A percentile compares a stretch with the other conserved stretches of the same genome.
phyloP scores from a whole-genome alignment of 2,888 invertebrate genomes.

The Lasioglossum leucozonium region DNA sequence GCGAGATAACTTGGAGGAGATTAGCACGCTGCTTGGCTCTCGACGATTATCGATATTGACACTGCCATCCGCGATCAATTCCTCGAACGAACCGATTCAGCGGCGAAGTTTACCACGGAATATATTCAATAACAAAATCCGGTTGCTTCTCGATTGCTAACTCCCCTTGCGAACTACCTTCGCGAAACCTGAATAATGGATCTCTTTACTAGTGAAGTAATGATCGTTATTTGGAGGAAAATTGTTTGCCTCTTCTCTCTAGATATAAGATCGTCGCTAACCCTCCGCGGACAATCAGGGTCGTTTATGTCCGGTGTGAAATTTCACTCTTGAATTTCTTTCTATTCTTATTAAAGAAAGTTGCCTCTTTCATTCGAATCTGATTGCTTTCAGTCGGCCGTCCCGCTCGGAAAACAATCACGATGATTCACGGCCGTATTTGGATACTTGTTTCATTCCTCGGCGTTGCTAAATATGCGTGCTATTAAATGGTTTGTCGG shows the following conservation, averaged over 20 bases:
- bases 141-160: neutral
- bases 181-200: conserved; percentile 23
- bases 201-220: no score
- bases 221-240: neutral
- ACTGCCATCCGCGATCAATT: neutral
- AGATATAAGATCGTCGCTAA: neutral
- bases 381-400: neutral
- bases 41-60: conserved; percentile 17
- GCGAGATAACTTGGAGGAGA: conserved; percentile 53
- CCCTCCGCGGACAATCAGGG: no score
- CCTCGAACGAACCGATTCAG: neutral
- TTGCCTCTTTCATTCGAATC: neutral
- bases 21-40: conserved; percentile 12
- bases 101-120: neutral
- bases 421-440: neutral
- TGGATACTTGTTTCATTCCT: neutral
- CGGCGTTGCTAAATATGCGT: neutral
- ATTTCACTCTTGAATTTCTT: no score
- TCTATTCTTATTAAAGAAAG: neutral
- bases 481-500: neutral
- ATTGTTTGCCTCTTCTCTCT: neutral
- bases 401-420: neutral
- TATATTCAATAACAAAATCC: neutral
- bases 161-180: conserved; percentile 8
- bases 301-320: no score